Conservation (phyloP, 2,113 vertebrate species). For the Pampusana beccarii region DNA sequence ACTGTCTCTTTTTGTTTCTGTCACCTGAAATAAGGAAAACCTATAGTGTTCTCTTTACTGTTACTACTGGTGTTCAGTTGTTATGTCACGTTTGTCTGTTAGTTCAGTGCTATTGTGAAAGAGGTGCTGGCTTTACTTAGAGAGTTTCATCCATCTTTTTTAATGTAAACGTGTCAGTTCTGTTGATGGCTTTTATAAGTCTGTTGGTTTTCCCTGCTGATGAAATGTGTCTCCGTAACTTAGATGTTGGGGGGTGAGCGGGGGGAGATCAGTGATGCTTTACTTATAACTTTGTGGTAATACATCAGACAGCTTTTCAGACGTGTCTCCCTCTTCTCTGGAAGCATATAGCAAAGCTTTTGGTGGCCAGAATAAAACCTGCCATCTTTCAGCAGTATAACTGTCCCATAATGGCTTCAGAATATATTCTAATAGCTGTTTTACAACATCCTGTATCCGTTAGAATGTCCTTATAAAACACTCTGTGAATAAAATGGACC, state of each 20-base stretch:
- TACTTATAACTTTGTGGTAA: background rate
- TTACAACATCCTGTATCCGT: background rate
- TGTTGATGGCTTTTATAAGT: background rate
- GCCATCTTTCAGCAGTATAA: background rate
- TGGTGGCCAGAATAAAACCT: background rate
- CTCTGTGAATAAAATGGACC: background rate
- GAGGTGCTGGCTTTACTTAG: background rate
- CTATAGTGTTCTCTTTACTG: accelerated
- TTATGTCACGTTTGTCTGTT: background rate
- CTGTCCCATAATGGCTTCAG: background rate
- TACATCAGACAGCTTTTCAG: background rate
- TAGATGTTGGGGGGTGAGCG: background rate
- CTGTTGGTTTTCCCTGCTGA: background rate
- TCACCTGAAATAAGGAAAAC: background rate
- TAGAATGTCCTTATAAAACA: conserved; percentile 30
- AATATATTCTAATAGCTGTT: conserved; percentile 33
- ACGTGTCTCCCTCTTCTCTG: background rate
- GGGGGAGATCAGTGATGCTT: background rate
- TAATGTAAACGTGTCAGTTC: background rate
- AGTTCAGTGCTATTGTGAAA: background rate
- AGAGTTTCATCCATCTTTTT: background rate
- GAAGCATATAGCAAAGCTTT: background rate
- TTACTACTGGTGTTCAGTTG: background rate
- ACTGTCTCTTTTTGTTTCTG: background rate
- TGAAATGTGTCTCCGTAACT: background rate